Percentiles rank a stretch among this genome's conserved stretches.
phyloP scores from a whole-genome alignment of 2,888 invertebrate species.

The Yponomeuta malinellus region DNA sequence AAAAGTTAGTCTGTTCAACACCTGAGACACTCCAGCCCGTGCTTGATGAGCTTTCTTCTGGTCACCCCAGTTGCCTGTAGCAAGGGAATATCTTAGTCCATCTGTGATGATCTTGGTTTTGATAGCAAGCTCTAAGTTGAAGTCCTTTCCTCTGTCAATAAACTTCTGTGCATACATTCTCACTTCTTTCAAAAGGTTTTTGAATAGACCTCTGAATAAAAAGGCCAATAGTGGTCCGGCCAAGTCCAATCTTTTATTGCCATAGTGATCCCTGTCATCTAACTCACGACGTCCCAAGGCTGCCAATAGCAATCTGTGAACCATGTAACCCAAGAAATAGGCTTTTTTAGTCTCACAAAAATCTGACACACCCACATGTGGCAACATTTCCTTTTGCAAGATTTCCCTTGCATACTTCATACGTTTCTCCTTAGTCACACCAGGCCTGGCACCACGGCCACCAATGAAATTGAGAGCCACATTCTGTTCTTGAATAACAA shows the following conservation, averaged over 20 bases:
- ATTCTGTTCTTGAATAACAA: conserved; percentile 99
- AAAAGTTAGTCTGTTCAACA: conserved; percentile 98
- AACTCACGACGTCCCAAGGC: conserved; percentile 96
- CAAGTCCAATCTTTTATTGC: conserved; percentile 97
- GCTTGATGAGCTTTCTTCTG: conserved; percentile 99
- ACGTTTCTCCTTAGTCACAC: conserved; percentile 98
- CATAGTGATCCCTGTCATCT: conserved; percentile 99
- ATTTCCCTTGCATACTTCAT: conserved; percentile 99
- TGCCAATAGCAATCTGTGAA: conserved; percentile 95
- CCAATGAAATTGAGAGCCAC: conserved; percentile 99
- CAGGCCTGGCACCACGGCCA: conserved; percentile 96
- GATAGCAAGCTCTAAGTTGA: conserved; percentile 96
- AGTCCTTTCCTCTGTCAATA: conserved; percentile 98
- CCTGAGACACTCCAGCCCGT: conserved; percentile 96
- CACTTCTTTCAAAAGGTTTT: conserved; percentile 97
- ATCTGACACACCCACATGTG: conserved; percentile 99
- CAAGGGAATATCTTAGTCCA: conserved; percentile 97
- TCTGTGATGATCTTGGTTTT: conserved; percentile 99
- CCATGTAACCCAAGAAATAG: conserved; percentile 99
- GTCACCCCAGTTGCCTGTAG: conserved; percentile 99
- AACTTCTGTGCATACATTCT: conserved; percentile 99
- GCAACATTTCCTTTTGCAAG: conserved; percentile 99
- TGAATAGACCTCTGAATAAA: conserved; percentile 96
- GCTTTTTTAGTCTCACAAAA: conserved; percentile 99
- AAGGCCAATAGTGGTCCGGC: conserved; percentile 98